These are phyloP conservation scores for Grapholita molesta DNA, from an alignment of 1,140 invertebrate genomes.

Conservation along the genomic window DNA sequence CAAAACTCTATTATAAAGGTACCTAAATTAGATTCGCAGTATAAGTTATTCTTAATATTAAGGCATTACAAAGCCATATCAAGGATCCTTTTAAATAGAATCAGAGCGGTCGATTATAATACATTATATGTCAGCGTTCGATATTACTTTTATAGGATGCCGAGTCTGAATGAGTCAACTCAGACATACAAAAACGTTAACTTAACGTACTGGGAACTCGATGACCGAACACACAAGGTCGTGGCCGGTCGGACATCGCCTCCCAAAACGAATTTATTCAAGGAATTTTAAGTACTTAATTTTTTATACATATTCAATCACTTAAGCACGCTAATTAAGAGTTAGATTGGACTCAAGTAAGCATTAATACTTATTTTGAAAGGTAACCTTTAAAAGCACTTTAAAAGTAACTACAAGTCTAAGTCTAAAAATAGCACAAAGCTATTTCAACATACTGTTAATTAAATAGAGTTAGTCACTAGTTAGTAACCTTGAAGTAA, in stretches of 20 bases:
- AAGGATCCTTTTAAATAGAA: no score
- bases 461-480: neutral
- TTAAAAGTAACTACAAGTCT: no score
- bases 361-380: no score
- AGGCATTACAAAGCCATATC: no score
- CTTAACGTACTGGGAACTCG: constrained; percentile 45
- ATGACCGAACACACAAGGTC: constrained; percentile 63
- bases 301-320: neutral
- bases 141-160: neutral
- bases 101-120: no score
- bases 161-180: constrained; percentile 45
- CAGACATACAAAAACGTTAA: constrained; percentile 41
- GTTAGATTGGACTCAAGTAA: neutral
- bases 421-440: neutral
- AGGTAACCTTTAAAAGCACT: no score
- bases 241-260: constrained; percentile 57
- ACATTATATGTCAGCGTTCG: no score
- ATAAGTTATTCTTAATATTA: no score
- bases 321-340: constrained; percentile 17
- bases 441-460: neutral
- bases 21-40: no score
- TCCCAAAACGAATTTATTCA: constrained; percentile 25
- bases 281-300: constrained; percentile 24
- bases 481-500: neutral
- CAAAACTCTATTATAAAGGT: no score